Percentiles rank a stretch among this genome's conserved stretches.
Conservation (phyloP, 2,888 invertebrate species). For the Orthosia gracilis region DNA sequence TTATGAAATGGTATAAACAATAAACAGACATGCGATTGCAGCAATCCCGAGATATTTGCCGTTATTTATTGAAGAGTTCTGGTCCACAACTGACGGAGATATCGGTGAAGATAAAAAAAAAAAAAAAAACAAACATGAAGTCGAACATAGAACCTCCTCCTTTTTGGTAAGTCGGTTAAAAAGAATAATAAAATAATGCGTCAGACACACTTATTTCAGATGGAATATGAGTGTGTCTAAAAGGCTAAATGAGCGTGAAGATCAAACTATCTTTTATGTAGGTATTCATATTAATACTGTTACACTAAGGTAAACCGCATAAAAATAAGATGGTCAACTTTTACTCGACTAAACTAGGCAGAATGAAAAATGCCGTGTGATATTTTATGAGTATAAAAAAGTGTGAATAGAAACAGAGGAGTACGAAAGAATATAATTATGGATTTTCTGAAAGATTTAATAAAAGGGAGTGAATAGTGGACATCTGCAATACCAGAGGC, state of each 20-base stretch:
- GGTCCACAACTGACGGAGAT: no score
- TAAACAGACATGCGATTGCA: no score
- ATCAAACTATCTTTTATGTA: constrained; percentile 19
- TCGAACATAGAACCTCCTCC: no score
- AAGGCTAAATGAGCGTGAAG: constrained; percentile 24
- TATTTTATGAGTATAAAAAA: background rate
- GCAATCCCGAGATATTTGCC: no score
- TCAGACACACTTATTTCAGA: constrained; percentile 8
- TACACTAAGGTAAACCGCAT: background rate
- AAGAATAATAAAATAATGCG: constrained; percentile 7
- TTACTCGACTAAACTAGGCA: background rate
- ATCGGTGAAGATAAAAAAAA: no score
- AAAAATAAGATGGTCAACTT: background rate
- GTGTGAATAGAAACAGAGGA: background rate
- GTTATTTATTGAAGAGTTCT: no score
- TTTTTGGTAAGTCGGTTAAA: no score
- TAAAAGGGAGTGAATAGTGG: no score
- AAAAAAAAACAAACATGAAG: no score
- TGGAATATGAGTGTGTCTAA: constrained; percentile 4
- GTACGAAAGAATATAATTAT: background rate
- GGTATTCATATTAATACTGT: constrained; percentile 12
- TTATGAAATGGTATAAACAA: no score
- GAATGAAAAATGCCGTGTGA: background rate
- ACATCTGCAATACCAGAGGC: background rate
- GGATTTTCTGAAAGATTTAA: background rate